phyloP scores from a whole-genome alignment of 2,113 vertebrate genomes.

The Carassius gibelio region DNA sequence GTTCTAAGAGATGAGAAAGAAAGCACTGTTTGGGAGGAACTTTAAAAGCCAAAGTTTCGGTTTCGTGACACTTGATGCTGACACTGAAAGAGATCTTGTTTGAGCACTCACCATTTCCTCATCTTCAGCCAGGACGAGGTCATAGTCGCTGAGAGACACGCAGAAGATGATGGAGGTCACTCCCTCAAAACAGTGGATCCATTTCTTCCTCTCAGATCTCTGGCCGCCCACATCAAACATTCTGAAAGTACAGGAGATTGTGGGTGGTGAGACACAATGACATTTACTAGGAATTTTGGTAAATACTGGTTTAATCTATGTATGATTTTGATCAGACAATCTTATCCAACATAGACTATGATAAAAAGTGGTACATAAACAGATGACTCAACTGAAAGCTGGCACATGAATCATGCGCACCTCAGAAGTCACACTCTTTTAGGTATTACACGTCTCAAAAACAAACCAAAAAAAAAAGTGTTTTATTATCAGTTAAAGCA shows the following conservation, averaged over 20 bases:
- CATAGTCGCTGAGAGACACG: slow-evolving; percentile 96
- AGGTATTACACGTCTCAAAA: not conserved
- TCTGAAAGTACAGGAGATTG: slow-evolving; percentile 70
- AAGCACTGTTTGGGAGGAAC: not conserved
- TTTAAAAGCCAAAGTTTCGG: not conserved
- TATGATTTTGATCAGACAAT: not conserved
- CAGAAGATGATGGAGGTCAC: slow-evolving; percentile 99
- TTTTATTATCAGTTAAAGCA: too few relatives aligned
- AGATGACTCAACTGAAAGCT: slow-evolving; percentile 12
- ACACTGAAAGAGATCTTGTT: not conserved
- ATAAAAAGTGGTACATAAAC: slow-evolving; percentile 19
- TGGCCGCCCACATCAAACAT: slow-evolving; percentile 99
- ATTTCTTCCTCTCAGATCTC: slow-evolving; percentile 97
- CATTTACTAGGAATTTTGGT: not conserved
- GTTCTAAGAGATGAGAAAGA: slow-evolving; percentile 76
- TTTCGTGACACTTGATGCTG: not conserved
- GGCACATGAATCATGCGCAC: slow-evolving; percentile 1
- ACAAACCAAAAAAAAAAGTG: not conserved
- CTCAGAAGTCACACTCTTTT: not conserved
- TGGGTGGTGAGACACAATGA: not conserved
- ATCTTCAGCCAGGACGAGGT: slow-evolving; percentile 95
- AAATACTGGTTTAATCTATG: not conserved
- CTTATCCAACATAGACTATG: not conserved
- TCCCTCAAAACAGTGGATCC: slow-evolving; percentile 99
- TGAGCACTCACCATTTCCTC: slow-evolving; percentile 90